These are phyloP conservation scores for Amphipoea oculea DNA, from an alignment of 2,888 invertebrate species.

Conservation along the genomic window DNA sequence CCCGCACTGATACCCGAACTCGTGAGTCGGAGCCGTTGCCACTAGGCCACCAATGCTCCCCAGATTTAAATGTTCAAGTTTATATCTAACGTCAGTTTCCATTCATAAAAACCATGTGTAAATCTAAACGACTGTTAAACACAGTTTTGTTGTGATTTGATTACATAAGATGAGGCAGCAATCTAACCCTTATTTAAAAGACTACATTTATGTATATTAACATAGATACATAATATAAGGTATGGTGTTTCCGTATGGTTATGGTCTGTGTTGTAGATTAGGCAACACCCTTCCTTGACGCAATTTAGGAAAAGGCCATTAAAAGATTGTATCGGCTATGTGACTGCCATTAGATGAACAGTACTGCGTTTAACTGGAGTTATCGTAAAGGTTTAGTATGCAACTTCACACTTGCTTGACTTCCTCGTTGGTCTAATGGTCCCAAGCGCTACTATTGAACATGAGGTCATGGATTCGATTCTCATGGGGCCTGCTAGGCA, in stretches of 20 bases:
- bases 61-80: too few species aligned
- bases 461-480: not conserved
- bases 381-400: too few species aligned
- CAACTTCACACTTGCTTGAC: not conserved
- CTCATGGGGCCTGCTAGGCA: too few species aligned
- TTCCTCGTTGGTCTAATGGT: not conserved
- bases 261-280: not conserved
- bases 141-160: slow-evolving; percentile 27
- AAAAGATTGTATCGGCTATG: slow-evolving; percentile 4
- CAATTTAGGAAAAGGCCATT: slow-evolving; percentile 18
- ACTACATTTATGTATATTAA: not conserved
- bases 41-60: not conserved
- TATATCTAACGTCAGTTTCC: too few species aligned
- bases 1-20: too few species aligned
- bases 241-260: slow-evolving; percentile 23
- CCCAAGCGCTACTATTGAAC: not conserved
- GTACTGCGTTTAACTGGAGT: not conserved
- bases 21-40: too few species aligned
- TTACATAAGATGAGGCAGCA: slow-evolving; percentile 42
- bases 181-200: slow-evolving; percentile 19
- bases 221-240: slow-evolving; percentile 3
- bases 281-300: not conserved
- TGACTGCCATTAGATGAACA: not conserved
- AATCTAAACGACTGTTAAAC: not conserved
- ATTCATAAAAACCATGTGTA: not conserved